These are phyloP conservation scores for Sminthurinus aureus DNA, from an alignment of 2,888 invertebrate species.

Conservation along the genomic window DNA sequence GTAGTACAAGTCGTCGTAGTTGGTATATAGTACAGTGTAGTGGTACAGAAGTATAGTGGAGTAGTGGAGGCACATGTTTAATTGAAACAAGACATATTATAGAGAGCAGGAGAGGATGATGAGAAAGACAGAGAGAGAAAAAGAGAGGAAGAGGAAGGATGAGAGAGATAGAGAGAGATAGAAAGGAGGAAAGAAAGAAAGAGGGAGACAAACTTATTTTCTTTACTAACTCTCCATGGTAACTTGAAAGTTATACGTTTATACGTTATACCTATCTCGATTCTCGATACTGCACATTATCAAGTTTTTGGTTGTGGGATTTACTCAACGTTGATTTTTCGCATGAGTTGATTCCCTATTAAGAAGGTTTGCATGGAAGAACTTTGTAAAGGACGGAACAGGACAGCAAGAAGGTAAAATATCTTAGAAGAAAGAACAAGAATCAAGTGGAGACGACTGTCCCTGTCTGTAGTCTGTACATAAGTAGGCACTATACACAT, in stretches of 20 bases:
- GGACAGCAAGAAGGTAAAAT: not conserved
- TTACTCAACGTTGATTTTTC: conserved; percentile 42
- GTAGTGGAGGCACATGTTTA: not conserved
- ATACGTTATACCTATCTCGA: not conserved
- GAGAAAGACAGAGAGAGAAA: conserved; percentile 3
- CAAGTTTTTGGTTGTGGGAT: conserved; percentile 31
- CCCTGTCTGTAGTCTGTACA: not conserved
- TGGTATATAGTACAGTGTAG: too few relatives aligned
- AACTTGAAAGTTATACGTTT: conserved; percentile 3
- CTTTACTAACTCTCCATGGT: not conserved
- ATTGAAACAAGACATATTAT: not conserved
- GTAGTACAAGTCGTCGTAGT: too few relatives aligned
- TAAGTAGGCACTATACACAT: not conserved
- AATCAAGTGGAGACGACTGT: not conserved
- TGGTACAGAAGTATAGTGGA: too few relatives aligned
- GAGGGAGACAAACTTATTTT: not conserved
- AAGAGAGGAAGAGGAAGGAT: not conserved
- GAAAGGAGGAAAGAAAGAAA: not conserved
- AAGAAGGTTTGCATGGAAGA: conserved; percentile 30
- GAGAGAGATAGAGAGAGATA: not conserved
- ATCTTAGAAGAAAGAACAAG: not conserved
- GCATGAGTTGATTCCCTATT: conserved; percentile 43
- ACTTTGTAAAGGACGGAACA: conserved; percentile 9
- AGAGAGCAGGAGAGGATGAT: not conserved
- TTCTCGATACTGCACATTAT: not conserved